Base-by-base conservation (phyloP, 2,888 invertebrate species). In the Fragum fragum region DNA sequence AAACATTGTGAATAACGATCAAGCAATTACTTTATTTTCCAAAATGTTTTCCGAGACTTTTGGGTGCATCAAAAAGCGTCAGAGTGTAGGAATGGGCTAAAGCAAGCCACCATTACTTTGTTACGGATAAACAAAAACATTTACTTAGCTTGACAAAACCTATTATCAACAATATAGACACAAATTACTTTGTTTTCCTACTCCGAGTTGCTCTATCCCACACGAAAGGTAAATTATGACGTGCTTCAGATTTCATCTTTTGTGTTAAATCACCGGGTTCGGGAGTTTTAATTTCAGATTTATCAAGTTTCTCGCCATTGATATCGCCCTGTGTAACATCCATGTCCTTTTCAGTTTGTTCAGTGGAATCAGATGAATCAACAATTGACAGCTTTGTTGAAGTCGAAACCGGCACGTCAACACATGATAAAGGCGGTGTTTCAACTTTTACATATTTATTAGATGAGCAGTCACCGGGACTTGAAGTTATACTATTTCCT, bases 161-260 rank as follows among this genome's bases (percentile, higher is more conserved):
- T n/a, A n/a, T n/a, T n/a, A n/a, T n/a, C n/a, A n/a, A n/a, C n/a
- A n/a, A n/a, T n/a, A n/a, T n/a, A n/a, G n/a, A n/a, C n/a, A n/a
- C n/a, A n/a, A 23, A 36, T 36, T 42, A 73, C 36, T 73, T 70
- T 16, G 55, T 70, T 71, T 83, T 83, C 53, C 76, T 73, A 79
- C 90, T 91, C 26, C 91, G 81, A 0, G 89, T 90, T 28, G 90
- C 85, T 26, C 92, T 66, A 53, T 92, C 92, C 90, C 90, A 92
- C 1, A 91, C 91, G 81, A 91, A 92, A 3, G 88, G 89, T 7
- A 89, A 72, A 71, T 88, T 86, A 61, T 89, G 89, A 26, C 89
- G 47, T 14, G 89, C 89, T 61, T 88, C 89, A 9, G 83, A 39
- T 59, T 84, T 85, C 28, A 59, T 70, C 53, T 32, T 32, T 11